Evolutionary conservation across 2,113 vertebrate species (phyloP), one percentile per base, ranked within the genome.

Genomic region (Orientallactaga bullata): DNA sequence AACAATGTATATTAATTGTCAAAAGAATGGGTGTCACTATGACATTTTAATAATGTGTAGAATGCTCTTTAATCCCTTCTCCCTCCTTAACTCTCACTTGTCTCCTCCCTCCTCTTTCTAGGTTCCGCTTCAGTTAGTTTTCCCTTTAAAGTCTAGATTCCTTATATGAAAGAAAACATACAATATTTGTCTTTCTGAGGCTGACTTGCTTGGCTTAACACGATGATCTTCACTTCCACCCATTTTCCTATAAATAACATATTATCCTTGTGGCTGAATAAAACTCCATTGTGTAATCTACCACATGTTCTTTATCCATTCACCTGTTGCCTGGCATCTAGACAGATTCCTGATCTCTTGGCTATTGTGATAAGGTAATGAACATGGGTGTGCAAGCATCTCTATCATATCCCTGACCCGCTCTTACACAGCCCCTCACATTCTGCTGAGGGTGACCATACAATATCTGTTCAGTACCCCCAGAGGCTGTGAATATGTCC

Each of bases 401-500:
- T 10, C 32, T 71, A 0, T 35, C 68, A 28, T 21, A 13, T 55
- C 51, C 39, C 32, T 23, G 4, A 16, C 12, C 13, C 58, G 17
- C 28, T 88, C 23, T 65, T 35, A 42, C 65, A 81, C 30, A 69
- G 7, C 3, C 26, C 6, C 58, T 47, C 85, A 28, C 17, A 21
- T 58, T n/a, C 12, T 30, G n/a, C n/a, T 2, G 39, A 83, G 60
- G 18, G 12, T 86, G 30, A 94, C 74, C n/a, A 18, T 69, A 35
- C 3, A 1, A 55, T 94, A 37, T 74, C 60, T 55, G 51, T n/a
- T 32, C 79, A 98, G 97, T 86, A 0, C 97, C 97, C 17, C 42
- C 3, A 0, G 94, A 97, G 72, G 97, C 96, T 12, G 88, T 97
- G 91, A 97, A 97, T 21, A 96, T 97, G 94, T 97, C 97, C 76